phyloP scores from a whole-genome alignment of 2,113 vertebrate species.

The Oncorhynchus kisutch region DNA sequence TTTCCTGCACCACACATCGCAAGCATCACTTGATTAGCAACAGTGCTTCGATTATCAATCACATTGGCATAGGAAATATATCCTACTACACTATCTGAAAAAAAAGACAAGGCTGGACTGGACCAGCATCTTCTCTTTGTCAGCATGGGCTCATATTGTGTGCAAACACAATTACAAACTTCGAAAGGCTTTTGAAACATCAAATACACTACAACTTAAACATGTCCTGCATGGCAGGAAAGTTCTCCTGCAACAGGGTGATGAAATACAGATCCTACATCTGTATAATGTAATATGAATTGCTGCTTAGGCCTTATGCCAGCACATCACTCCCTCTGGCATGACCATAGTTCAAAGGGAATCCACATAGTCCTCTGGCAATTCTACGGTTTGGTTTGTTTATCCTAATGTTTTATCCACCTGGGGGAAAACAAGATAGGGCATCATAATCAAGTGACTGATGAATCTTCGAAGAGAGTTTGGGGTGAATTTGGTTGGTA shows the following conservation, averaged over 20 bases:
- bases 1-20: neutral
- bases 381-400: constrained; percentile 54
- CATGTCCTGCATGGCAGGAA: too few species aligned
- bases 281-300: constrained; percentile 36
- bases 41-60: neutral
- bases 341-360: constrained; percentile 28
- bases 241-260: too few species aligned
- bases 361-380: constrained; percentile 55
- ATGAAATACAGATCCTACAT: neutral
- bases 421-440: constrained; percentile 25
- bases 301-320: constrained; percentile 54
- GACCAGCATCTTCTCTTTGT: neutral
- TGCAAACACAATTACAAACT: too few species aligned
- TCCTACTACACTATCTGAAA: neutral
- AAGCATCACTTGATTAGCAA: constrained; percentile 16
- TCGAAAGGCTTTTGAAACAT: too few species aligned
- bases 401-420: constrained; percentile 38
- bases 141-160: neutral
- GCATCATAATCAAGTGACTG: constrained; percentile 39
- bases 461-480: neutral
- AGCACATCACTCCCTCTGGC: constrained; percentile 35
- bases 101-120: neutral
- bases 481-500: too few species aligned
- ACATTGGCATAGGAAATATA: neutral
- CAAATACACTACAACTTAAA: too few species aligned